Conservation (phyloP, 2,113 vertebrate genomes). For the Antidorcas marsupialis region DNA sequence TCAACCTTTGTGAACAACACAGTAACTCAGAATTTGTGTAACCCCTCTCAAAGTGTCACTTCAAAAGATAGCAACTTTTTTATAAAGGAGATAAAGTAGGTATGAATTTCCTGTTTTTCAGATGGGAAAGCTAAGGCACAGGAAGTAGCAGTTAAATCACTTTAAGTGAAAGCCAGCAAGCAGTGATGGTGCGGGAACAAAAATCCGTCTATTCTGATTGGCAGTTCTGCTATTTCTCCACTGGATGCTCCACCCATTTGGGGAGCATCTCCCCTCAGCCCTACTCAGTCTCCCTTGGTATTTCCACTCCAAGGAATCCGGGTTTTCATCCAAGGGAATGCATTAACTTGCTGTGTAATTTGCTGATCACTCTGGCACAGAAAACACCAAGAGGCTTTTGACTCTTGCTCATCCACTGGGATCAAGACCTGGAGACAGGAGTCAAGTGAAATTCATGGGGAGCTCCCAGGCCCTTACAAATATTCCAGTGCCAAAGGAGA, state of each 20-base stretch:
- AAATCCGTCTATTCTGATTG: not conserved
- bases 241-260: too few relatives aligned
- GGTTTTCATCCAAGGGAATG: not conserved
- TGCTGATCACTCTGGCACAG: not conserved
- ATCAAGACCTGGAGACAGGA: not conserved
- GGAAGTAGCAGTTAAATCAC: not conserved
- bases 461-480: not conserved
- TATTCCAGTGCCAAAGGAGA: not conserved
- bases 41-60: not conserved
- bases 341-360: not conserved
- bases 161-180: not conserved
- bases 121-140: not conserved
- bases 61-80: not conserved
- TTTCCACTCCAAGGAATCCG: not conserved
- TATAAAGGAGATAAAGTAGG: not conserved
- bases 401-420: not conserved
- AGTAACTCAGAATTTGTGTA: too few relatives aligned
- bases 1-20: fast-evolving
- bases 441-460: not conserved
- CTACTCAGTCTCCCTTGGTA: not conserved
- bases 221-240: not conserved
- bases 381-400: not conserved
- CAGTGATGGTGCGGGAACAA: not conserved
- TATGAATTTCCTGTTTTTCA: not conserved
- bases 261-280: not conserved